Evolutionary conservation across 2,797 vertebrate species (phyloP).

Genomic region (Cygnus olor): DNA sequence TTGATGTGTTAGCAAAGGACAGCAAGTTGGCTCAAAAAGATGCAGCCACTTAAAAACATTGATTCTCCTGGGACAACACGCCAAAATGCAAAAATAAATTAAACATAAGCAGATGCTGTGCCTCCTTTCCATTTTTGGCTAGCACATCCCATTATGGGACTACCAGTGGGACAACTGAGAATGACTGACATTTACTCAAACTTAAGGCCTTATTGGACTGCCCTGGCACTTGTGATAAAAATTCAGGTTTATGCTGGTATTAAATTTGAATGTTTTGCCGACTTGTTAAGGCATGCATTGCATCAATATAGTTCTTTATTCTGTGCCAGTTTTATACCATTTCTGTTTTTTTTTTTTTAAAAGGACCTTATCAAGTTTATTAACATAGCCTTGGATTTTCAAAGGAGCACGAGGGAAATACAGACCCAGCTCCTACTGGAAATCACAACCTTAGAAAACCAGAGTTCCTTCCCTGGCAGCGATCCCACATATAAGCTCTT

Average conservation of each 20-base stretch:
- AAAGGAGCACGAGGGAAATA: not conserved
- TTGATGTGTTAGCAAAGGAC: slow-evolving; percentile 69
- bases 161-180: slow-evolving; percentile 60
- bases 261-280: slow-evolving; percentile 22
- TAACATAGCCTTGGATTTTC: not conserved
- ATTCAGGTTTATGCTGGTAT: slow-evolving; percentile 6
- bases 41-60: slow-evolving; percentile 70
- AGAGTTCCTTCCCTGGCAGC: slow-evolving; percentile 68
- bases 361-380: slow-evolving; percentile 51
- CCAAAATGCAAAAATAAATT: slow-evolving; percentile 74
- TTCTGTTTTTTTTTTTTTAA: slow-evolving; percentile 54
- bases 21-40: slow-evolving; percentile 68
- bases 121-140: slow-evolving; percentile 68
- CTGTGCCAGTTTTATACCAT: slow-evolving; percentile 18
- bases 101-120: slow-evolving; percentile 74
- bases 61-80: slow-evolving; percentile 60
- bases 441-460: slow-evolving; percentile 48
- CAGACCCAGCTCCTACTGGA: slow-evolving; percentile 3
- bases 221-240: slow-evolving; percentile 42
- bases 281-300: slow-evolving; percentile 16
- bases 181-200: slow-evolving; percentile 68
- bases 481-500: slow-evolving; percentile 66
- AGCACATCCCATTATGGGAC: slow-evolving; percentile 60
- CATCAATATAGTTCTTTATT: slow-evolving; percentile 11
- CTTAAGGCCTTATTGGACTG: slow-evolving; percentile 53